These are phyloP conservation scores for Gyrodactylus bullatarudis DNA, from an alignment of 1,140 invertebrate genomes.

Conservation along the genomic window DNA sequence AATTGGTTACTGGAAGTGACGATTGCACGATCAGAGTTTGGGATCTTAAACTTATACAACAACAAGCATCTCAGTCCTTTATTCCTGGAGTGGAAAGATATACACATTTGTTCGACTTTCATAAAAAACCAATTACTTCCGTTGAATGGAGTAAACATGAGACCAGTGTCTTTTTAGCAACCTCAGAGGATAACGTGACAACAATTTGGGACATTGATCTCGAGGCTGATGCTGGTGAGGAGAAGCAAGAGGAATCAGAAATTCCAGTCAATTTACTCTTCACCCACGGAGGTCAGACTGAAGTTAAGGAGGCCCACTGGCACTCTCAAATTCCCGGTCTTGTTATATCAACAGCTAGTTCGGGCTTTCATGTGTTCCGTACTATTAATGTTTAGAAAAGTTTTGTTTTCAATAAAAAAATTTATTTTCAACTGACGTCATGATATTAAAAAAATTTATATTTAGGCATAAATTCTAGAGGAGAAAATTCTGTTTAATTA, in stretches of 20 bases:
- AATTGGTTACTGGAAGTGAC: conserved; percentile 66
- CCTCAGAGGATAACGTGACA: conserved; percentile 74
- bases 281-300: conserved; percentile 83
- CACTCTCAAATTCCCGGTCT: conserved; percentile 68
- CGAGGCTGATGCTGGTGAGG: conserved; percentile 26
- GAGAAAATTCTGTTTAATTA: too few relatives aligned
- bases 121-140: conserved; percentile 56
- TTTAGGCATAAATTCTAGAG: too few relatives aligned
- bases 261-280: conserved; percentile 76
- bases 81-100: conserved; percentile 13
- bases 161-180: conserved; percentile 55
- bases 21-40: conserved; percentile 70
- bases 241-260: conserved; percentile 26
- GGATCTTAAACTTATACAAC: conserved; percentile 57
- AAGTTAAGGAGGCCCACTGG: conserved; percentile 95
- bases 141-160: conserved; percentile 85
- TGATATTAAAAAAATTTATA: too few relatives aligned
- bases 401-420: too few relatives aligned
- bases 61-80: background rate
- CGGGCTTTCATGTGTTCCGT: conserved; percentile 79
- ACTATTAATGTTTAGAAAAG: conserved; percentile 96
- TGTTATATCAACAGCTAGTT: conserved; percentile 60
- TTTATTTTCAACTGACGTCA: too few relatives aligned
- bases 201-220: conserved; percentile 78
- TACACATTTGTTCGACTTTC: conserved; percentile 70